Conservation (phyloP, 2,888 invertebrate species). For the Plebejus argus region DNA sequence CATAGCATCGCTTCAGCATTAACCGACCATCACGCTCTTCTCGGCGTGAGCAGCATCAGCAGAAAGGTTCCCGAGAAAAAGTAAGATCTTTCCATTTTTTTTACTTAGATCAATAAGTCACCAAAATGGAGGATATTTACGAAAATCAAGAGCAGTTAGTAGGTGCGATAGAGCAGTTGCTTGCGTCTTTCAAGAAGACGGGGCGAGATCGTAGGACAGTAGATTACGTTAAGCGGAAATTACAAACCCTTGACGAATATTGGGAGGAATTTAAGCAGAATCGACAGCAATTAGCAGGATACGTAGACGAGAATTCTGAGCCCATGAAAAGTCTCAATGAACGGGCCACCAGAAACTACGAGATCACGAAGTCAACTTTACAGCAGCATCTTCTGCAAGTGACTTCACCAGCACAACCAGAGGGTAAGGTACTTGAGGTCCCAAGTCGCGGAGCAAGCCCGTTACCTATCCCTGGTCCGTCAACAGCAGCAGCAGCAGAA, state of each 20-base stretch:
- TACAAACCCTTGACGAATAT: constrained; percentile 28
- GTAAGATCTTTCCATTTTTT: constrained; percentile 15
- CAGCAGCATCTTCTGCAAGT: not conserved
- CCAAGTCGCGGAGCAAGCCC: not conserved
- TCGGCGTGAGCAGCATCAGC: no score
- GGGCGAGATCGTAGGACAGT: constrained; percentile 23
- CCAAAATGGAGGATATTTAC: constrained; percentile 25
- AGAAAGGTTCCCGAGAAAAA: not conserved
- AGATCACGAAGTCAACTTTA: not conserved
- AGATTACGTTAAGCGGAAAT: constrained; percentile 23
- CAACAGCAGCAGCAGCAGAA: not conserved
- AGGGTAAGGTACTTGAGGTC: constrained; percentile 8
- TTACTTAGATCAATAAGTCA: constrained; percentile 1
- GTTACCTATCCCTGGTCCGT: not conserved
- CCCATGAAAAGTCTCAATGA: not conserved
- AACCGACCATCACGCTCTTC: no score
- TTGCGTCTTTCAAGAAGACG: constrained; percentile 25
- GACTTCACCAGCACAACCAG: not conserved
- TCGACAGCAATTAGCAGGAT: not conserved
- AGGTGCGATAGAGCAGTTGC: constrained; percentile 27
- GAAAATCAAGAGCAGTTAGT: constrained; percentile 24
- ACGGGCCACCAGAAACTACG: not conserved
- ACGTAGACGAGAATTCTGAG: constrained; percentile 8
- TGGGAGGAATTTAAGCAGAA: constrained; percentile 25
- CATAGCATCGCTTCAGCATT: no score